These are phyloP conservation scores for Anadara kagoshimensis DNA, from an alignment of 1,140 invertebrate genomes.

Conservation along the genomic window DNA sequence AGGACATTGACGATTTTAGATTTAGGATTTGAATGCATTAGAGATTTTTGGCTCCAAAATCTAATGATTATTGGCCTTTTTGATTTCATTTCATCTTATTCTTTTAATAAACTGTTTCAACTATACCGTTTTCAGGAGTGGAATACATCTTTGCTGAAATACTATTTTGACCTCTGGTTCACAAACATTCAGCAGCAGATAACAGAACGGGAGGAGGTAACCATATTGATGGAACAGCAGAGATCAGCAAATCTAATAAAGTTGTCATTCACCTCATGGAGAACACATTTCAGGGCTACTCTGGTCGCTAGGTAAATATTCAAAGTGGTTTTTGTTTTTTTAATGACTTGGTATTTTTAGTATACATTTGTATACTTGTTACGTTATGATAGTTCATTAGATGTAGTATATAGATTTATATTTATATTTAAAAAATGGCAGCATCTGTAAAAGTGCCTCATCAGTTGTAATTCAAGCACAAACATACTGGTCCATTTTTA, in stretches of 20 bases:
- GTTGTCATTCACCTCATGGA: constrained; percentile 46
- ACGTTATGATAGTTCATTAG: too few species aligned
- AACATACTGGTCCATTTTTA: too few species aligned
- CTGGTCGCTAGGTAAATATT: constrained; percentile 46
- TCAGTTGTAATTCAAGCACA: too few species aligned
- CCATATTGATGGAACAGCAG: constrained; percentile 36
- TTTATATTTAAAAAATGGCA: too few species aligned
- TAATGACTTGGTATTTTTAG: not conserved
- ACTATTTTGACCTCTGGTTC: constrained; percentile 47
- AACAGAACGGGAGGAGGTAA: constrained; percentile 25
- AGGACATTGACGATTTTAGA: not conserved
- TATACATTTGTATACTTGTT: too few species aligned
- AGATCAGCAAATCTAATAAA: constrained; percentile 24
- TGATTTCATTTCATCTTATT: not conserved
- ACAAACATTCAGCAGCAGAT: constrained; percentile 37
- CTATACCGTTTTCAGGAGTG: constrained; percentile 35
- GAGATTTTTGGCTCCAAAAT: not conserved
- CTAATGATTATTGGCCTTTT: too few species aligned
- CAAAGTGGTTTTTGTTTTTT: not conserved
- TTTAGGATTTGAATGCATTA: not conserved
- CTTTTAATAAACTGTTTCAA: not conserved
- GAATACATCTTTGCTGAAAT: constrained; percentile 35
- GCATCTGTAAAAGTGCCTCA: too few species aligned
- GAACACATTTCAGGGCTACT: constrained; percentile 47
- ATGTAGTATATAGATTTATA: too few species aligned